Conservation (phyloP, 2,888 invertebrate species). For the Ophion slaviceki region DNA sequence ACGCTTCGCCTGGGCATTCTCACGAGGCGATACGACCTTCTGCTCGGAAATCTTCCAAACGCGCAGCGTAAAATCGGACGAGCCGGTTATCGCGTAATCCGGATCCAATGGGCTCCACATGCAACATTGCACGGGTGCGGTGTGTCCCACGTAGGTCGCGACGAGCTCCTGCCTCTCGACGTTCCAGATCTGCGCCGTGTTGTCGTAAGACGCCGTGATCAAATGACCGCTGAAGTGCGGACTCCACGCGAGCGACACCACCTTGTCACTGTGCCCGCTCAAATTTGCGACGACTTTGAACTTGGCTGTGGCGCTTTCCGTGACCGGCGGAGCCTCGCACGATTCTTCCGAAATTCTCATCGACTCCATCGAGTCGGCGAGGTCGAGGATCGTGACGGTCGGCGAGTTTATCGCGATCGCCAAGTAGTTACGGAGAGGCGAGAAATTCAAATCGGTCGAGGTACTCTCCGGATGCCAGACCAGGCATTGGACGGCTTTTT, state of each 20-base stretch:
- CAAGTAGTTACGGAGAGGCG: conserved; percentile 87
- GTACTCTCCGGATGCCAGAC: conserved; percentile 91
- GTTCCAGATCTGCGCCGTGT: conserved; percentile 89
- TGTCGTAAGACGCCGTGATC: conserved; percentile 89
- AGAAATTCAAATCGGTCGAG: conserved; percentile 85
- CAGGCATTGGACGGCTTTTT: conserved; percentile 87
- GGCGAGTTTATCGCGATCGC: conserved; percentile 86
- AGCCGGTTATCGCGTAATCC: conserved; percentile 87
- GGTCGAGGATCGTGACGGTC: conserved; percentile 85
- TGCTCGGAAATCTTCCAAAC: conserved; percentile 85
- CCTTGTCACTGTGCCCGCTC: conserved; percentile 85
- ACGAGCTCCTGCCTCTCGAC: conserved; percentile 85
- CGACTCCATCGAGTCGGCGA: conserved; percentile 68
- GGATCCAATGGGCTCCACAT: conserved; percentile 88
- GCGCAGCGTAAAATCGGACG: conserved; percentile 88
- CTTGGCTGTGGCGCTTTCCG: conserved; percentile 53
- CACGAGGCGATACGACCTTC: conserved; percentile 81
- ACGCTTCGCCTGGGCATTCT: conserved; percentile 78
- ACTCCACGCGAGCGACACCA: conserved; percentile 88
- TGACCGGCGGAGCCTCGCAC: conserved; percentile 70
- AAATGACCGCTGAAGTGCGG: conserved; percentile 88
- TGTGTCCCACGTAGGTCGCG: conserved; percentile 86
- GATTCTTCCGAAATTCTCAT: conserved; percentile 52
- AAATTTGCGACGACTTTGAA: conserved; percentile 81
- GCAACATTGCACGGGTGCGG: conserved; percentile 85